Base-by-base conservation (phyloP, 53 echinoderm and acorn worm species). In the Holothuria scabra region DNA sequence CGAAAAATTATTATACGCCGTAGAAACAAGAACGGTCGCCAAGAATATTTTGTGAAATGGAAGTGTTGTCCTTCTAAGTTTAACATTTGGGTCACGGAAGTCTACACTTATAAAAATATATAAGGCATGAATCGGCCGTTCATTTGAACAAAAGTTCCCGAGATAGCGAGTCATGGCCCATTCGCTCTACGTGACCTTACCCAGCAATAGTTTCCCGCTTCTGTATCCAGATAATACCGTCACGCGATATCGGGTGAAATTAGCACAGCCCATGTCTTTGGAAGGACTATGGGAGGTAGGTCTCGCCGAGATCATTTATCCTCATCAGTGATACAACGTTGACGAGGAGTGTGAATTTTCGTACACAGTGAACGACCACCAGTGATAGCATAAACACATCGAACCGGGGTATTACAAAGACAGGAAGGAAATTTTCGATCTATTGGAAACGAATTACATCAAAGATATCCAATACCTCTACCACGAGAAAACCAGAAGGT, bases 211-310 rank as follows among this genome's bases (percentile, higher is more conserved):
- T 31, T 69, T 4, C 14, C 41, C 21, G 32, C 32, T n/a, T n/a
- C n/a, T n/a, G n/a, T n/a, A n/a, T n/a, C n/a, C n/a, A n/a, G n/a
- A n/a, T n/a, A n/a, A n/a, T 21, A 88, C 88, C 28, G n/a, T 88
- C 13, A 65, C 83, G 3, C 38, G 19, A 33, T 88, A 70, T 31
- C 83, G 32, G 24, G 52, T 44, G 5, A 74, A 38, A 46, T 22
- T 74, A 4, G 4, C 75, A 4, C 75, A 74, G 12, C 49, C 75
- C 38, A 23, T 74, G 4, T 46, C 46, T 5, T 74, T 74, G 75
- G 46, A 72, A 41, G 72, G 72, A 72, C 72, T 41, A 34, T 72
- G 72, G 72, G 44, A 72, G 46, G 61, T 87, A 81, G 87, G n/a
- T n/a, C n/a, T n/a, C n/a, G n/a, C n/a, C n/a, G n/a, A n/a, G n/a